Evolutionary conservation across 2,888 invertebrate species (phyloP).

Genomic region (Amiota minor): DNA sequence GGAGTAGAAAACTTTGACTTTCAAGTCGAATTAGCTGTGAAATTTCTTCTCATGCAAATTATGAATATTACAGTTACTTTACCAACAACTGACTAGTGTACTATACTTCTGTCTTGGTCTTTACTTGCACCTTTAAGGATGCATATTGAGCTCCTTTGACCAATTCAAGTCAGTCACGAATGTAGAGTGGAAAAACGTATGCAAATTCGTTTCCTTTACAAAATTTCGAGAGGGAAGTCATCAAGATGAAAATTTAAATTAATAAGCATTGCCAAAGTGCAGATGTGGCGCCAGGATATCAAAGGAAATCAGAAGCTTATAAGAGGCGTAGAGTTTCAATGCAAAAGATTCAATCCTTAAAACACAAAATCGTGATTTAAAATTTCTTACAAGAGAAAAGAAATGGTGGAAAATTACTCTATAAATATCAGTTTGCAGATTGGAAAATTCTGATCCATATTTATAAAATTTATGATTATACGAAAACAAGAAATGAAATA

Average conservation of each 20-base stretch:
- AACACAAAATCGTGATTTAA: no score
- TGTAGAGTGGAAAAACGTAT: not conserved
- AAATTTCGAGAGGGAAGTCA: slow-evolving; percentile 36
- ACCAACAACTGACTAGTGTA: not conserved
- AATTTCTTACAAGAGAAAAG: no score
- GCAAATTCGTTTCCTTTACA: slow-evolving; percentile 8
- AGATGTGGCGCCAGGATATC: slow-evolving; percentile 29
- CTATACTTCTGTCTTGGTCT: not conserved
- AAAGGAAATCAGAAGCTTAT: not conserved
- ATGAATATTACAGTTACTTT: slow-evolving; percentile 58
- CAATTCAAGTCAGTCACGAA: not conserved
- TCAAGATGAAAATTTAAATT: slow-evolving; percentile 61
- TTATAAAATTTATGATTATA: no score
- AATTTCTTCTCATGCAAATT: slow-evolving; percentile 51
- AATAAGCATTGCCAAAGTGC: slow-evolving; percentile 57
- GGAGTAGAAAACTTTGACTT: slow-evolving; percentile 11
- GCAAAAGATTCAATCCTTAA: no score
- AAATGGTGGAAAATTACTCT: no score
- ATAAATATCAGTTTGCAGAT: no score
- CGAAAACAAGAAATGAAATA: no score
- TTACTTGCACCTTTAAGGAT: not conserved
- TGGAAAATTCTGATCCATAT: no score
- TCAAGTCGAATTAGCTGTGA: slow-evolving; percentile 42
- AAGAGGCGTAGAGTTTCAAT: not conserved
- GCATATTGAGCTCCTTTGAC: slow-evolving; percentile 3